Evolutionary conservation across 1,140 invertebrate species (phyloP).

Genomic region (Plutomurus gul): DNA sequence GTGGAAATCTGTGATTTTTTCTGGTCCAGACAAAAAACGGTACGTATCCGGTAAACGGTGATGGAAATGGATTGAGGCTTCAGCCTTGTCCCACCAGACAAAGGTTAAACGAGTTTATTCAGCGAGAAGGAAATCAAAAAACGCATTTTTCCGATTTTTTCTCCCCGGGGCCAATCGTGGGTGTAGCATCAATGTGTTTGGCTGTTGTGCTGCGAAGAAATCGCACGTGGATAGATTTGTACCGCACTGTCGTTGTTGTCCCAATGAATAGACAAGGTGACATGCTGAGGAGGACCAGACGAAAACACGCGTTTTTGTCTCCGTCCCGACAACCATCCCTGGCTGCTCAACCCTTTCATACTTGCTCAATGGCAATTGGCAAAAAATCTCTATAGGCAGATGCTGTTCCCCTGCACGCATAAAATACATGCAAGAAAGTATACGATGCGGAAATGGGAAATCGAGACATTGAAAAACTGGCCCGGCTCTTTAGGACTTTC

Average conservation of each 20-base stretch:
- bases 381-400: conserved; percentile 6
- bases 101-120: background rate
- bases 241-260: background rate
- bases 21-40: background rate
- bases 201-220: background rate
- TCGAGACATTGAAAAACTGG: background rate
- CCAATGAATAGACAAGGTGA: conserved; percentile 1
- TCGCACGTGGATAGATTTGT: conserved; percentile 10
- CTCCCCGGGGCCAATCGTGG: background rate
- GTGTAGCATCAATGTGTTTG: too few species aligned
- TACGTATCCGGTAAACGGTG: conserved; percentile 22
- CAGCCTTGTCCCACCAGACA: background rate
- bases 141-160: background rate
- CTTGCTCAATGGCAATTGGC: background rate
- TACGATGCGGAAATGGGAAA: conserved; percentile 6
- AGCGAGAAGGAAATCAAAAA: conserved; percentile 32
- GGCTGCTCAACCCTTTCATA: background rate
- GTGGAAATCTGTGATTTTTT: background rate
- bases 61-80: background rate
- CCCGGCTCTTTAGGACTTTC: background rate
- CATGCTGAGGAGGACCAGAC: background rate
- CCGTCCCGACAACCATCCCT: background rate
- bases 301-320: background rate
- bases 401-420: too few species aligned
- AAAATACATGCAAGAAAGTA: too few species aligned